Base-by-base conservation (phyloP, 2,113 vertebrate species). In the Phycodurus eques region DNA sequence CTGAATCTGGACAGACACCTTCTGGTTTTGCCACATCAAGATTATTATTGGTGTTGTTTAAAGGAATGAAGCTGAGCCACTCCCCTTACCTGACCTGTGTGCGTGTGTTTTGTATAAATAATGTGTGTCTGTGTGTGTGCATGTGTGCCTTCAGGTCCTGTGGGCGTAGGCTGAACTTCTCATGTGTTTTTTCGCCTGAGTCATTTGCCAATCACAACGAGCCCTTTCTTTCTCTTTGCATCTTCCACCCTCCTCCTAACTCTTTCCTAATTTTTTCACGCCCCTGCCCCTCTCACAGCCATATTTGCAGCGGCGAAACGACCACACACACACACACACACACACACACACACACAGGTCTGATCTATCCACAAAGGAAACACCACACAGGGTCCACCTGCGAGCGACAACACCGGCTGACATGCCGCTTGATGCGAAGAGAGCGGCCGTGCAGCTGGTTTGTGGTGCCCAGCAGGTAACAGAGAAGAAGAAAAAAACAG, bases 191-290 rank as follows among this genome's bases (percentile, higher is more conserved):
- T 73, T 22, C 71, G 72, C 59, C 22, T 68, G 67, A 77, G 39
- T 76, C 79, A 71, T 87, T 67, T 83, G 66, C 88, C 85, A 87
- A 87, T 89, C 79, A 86, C 77, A 83, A 54, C 43, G 35, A 59
- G 47, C 10, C 70, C 70, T 84, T 66, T 75, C 63, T 80, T 71
- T 70, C 66, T 76, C 69, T 57, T 76, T 31, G 68, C 42, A 67
- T 64, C 68, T 80, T 79, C 75, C 67, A 46, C 49, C 31, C 39
- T 71, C 61, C 54, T 70, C 49, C 67, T 22, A 47, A 68, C 51
- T 76, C 6, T 20, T 44, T 27, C 17, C 19, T n/a, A 27, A 43
- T 51, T 42, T 27, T 15, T 12, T 35, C 13, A 46, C 51, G 1
- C 63, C 19, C 33, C 17, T 10, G 43, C 59, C 33, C 59, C 13